Percentiles rank a stretch among this genome's conserved stretches.
Evolutionary conservation across 2,888 invertebrate genomes (phyloP).

Genomic region (Tinea semifulvella): DNA sequence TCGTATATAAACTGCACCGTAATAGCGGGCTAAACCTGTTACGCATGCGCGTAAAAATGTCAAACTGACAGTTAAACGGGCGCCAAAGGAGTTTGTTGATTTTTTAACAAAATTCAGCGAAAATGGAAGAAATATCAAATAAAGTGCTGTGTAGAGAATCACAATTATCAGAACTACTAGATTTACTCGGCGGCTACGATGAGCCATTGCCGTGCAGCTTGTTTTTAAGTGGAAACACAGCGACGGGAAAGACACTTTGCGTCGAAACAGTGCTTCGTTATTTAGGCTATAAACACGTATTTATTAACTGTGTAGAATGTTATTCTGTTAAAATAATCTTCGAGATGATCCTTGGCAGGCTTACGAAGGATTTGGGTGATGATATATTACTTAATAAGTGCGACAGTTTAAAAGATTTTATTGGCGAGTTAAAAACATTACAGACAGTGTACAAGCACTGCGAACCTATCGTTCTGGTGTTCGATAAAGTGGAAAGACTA

Average conservation of each 20-base stretch:
- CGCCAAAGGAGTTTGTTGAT: not conserved
- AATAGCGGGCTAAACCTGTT: not conserved
- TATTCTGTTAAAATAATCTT: constrained; percentile 79
- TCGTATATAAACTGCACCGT: not conserved
- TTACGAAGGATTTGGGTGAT: constrained; percentile 37
- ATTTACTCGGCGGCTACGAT: constrained; percentile 60
- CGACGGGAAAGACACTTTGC: constrained; percentile 84
- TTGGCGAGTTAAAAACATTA: constrained; percentile 51
- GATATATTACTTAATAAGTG: constrained; percentile 59
- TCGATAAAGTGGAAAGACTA: constrained; percentile 85
- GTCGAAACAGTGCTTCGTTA: constrained; percentile 67
- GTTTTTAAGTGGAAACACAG: constrained; percentile 84
- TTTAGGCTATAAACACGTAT: constrained; percentile 67
- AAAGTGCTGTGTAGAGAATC: constrained; percentile 59
- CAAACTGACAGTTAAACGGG: constrained; percentile 2
- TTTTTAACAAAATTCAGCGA: constrained; percentile 18
- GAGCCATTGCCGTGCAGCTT: constrained; percentile 74
- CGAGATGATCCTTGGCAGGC: constrained; percentile 74
- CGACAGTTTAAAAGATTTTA: constrained; percentile 75
- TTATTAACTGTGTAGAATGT: constrained; percentile 85
- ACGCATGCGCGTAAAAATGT: not conserved
- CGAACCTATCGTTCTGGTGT: constrained; percentile 69
- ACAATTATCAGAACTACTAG: constrained; percentile 53
- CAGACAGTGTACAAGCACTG: constrained; percentile 29
- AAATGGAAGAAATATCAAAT: constrained; percentile 60